Evolutionary conservation across 2,113 vertebrate species (phyloP).

Genomic region (Daphoenositta chrysoptera): DNA sequence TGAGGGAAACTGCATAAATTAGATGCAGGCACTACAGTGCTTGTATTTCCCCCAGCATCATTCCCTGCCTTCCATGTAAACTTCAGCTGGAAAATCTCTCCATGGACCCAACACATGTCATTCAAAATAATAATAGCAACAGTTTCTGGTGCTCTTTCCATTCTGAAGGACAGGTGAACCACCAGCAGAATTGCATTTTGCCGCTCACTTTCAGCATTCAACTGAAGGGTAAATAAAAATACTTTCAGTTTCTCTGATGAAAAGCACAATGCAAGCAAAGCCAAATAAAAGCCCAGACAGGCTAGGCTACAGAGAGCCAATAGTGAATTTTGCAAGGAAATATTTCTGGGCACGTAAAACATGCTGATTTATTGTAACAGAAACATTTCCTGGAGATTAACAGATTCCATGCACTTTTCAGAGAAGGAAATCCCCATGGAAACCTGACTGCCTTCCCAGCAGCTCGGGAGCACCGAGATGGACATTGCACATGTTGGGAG

Average conservation of each 20-base stretch:
- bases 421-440: slow-evolving; percentile 51
- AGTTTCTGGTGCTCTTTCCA: background rate
- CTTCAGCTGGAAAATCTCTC: slow-evolving; percentile 32
- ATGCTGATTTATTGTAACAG: background rate
- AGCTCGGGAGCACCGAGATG: background rate
- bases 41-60: background rate
- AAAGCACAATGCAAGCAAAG: background rate
- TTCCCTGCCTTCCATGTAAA: background rate
- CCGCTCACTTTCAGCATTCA: background rate
- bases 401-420: background rate
- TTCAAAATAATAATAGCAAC: background rate
- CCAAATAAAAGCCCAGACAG: background rate
- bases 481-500: rapidly evolving
- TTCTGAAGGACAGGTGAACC: background rate
- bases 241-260: background rate
- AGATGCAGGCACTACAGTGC: background rate
- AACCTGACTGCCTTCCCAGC: slow-evolving; percentile 20
- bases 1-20: background rate
- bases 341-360: background rate
- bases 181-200: background rate
- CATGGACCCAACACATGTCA: background rate
- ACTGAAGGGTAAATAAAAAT: slow-evolving; percentile 4
- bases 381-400: background rate
- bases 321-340: background rate
- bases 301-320: background rate